These are phyloP conservation scores for Neoniphon sammara DNA, from an alignment of 2,797 vertebrate species.

Conservation along the genomic window DNA sequence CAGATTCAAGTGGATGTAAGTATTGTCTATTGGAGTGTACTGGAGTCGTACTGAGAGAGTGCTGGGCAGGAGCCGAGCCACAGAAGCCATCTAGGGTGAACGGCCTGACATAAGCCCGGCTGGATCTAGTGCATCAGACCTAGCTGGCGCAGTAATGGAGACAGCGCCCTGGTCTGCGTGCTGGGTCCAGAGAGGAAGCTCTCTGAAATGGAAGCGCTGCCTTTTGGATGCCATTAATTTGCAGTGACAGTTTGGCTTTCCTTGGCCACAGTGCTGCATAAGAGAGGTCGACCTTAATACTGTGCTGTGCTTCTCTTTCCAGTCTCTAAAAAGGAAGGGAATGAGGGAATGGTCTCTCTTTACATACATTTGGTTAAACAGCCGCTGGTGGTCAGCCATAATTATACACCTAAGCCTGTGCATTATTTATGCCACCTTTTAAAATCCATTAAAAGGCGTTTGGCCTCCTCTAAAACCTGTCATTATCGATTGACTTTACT, in stretches of 20 bases:
- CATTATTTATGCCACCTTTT: conserved; percentile 84
- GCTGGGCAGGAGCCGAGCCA: background rate
- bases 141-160: conserved; percentile 46
- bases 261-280: conserved; percentile 54
- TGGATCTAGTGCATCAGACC: conserved; percentile 54
- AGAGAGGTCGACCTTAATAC: conserved; percentile 61
- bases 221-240: conserved; percentile 66
- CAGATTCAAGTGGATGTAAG: background rate
- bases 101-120: conserved; percentile 38
- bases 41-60: background rate
- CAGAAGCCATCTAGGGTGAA: conserved; percentile 38
- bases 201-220: conserved; percentile 43
- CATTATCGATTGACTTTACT: conserved; percentile 84
- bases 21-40: background rate
- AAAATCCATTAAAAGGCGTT: conserved; percentile 83
- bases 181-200: conserved; percentile 41
- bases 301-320: conserved; percentile 24
- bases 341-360: conserved; percentile 45
- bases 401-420: conserved; percentile 76
- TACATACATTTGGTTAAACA: conserved; percentile 79
- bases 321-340: conserved; percentile 19
- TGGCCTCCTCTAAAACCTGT: conserved; percentile 77
- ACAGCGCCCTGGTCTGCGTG: conserved; percentile 44
- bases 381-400: conserved; percentile 67
- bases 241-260: conserved; percentile 69